A percentile compares a stretch with the other conserved stretches of the same genome.
phyloP scores from a whole-genome alignment of 92 coral and sea anemone genomes.

The Porites cylindrica region DNA sequence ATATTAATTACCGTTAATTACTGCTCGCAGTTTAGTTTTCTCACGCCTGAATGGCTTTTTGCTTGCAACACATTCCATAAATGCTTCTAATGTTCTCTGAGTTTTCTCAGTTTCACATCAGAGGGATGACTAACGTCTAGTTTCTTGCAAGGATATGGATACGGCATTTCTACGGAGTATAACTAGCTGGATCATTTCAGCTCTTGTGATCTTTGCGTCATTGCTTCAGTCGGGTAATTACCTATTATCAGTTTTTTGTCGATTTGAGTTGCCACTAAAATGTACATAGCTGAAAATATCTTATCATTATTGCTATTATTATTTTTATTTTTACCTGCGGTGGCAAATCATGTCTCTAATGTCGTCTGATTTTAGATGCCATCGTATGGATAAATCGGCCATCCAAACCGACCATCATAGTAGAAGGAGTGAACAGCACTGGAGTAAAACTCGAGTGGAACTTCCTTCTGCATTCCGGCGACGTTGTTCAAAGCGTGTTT shows the following conservation, averaged over 20 bases:
- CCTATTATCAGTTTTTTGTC: not conserved
- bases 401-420: not conserved
- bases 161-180: not conserved
- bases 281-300: too few relatives aligned
- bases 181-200: not conserved
- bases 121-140: not conserved
- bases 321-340: not conserved
- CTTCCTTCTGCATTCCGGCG: not conserved
- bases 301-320: too few relatives aligned
- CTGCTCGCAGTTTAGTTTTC: too few relatives aligned
- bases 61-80: too few relatives aligned
- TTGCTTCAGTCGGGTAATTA: not conserved
- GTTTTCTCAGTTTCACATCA: too few relatives aligned
- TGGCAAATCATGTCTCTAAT: not conserved
- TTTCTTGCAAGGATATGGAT: not conserved
- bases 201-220: not conserved
- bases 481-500: not conserved
- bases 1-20: too few relatives aligned
- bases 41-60: too few relatives aligned
- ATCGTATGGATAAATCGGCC: not conserved
- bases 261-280: too few relatives aligned
- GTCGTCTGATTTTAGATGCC: not conserved
- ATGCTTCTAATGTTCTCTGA: not conserved
- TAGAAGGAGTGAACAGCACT: conserved; percentile 21
- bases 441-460: conserved; percentile 1